A percentile compares a stretch with the other conserved stretches of the same genome.
Evolutionary conservation across 1,140 invertebrate genomes (phyloP).

Genomic region (Hypsibius dujardini): DNA sequence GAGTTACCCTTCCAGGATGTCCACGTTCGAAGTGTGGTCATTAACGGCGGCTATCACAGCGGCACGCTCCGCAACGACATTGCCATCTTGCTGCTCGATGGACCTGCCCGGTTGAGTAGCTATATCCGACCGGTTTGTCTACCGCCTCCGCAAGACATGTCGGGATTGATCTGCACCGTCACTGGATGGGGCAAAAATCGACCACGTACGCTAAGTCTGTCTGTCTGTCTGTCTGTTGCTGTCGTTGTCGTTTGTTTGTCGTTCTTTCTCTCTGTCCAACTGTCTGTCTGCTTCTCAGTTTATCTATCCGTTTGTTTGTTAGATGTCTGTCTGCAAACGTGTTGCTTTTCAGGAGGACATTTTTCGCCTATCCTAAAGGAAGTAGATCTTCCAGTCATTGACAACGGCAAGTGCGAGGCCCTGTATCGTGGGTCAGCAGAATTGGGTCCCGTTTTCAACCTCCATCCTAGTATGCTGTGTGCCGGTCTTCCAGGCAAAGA

Average conservation of each 20-base stretch:
- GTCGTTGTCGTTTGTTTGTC: no score
- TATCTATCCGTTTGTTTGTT: no score
- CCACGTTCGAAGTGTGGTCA: conserved; percentile 37
- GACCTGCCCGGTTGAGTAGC: conserved; percentile 48
- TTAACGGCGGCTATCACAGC: conserved; percentile 48
- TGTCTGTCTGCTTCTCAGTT: no score
- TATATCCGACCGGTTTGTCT: conserved; percentile 56
- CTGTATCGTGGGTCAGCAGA: conserved; percentile 54
- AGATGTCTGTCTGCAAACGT: no score
- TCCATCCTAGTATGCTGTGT: conserved; percentile 70
- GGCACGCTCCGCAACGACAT: conserved; percentile 60
- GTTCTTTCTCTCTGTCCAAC: no score
- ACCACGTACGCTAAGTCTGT: no score
- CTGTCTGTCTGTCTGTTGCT: no score
- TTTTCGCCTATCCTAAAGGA: conserved; percentile 29
- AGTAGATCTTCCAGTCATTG: conserved; percentile 61
- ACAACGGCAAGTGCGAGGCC: conserved; percentile 55
- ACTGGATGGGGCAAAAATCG: conserved; percentile 85
- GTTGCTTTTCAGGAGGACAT: conserved; percentile 9
- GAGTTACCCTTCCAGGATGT: conserved; percentile 24
- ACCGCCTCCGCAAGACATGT: conserved; percentile 48
- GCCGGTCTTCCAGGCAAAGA: conserved; percentile 82
- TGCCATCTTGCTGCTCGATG: conserved; percentile 47
- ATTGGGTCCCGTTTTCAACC: conserved; percentile 59
- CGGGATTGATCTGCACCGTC: conserved; percentile 60